A percentile compares a stretch with the other conserved stretches of the same genome.
These are phyloP conservation scores for Galerucella pusilla DNA, from an alignment of 2,888 invertebrate genomes.

Conservation along the genomic window DNA sequence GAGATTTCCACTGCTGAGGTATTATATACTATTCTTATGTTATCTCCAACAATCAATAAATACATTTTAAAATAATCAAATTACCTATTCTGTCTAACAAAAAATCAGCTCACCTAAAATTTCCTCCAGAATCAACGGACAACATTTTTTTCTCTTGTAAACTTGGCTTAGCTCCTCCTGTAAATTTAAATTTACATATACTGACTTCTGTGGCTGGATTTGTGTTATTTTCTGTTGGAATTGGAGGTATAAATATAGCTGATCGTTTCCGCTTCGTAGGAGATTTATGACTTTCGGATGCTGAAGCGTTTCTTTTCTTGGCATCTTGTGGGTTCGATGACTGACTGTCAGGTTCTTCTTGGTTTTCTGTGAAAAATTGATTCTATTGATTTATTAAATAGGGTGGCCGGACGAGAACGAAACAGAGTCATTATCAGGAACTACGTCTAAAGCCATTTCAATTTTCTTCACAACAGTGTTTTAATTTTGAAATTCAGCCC, in stretches of 20 bases:
- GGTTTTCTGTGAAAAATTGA: constrained; percentile 45
- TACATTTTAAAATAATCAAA: background rate
- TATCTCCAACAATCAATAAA: too few species aligned
- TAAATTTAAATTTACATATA: constrained; percentile 94
- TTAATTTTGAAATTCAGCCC: too few species aligned
- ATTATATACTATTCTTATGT: too few species aligned
- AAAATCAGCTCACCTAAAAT: constrained; percentile 72
- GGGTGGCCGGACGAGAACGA: too few species aligned
- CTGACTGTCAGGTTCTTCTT: constrained; percentile 66
- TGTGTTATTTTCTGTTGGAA: constrained; percentile 78
- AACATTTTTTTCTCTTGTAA: constrained; percentile 93
- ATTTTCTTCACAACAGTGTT: too few species aligned
- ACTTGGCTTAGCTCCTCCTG: constrained; percentile 89
- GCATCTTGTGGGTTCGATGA: constrained; percentile 51
- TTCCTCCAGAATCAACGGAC: constrained; percentile 89
- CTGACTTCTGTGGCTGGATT: constrained; percentile 82
- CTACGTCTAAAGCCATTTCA: too few species aligned
- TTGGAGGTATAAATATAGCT: constrained; percentile 86
- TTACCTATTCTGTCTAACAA: background rate
- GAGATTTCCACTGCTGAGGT: too few species aligned
- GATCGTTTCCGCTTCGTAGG: constrained; percentile 81
- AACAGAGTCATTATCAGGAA: too few species aligned
- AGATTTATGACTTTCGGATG: constrained; percentile 56
- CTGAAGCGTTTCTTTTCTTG: constrained; percentile 61
- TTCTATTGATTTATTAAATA: background rate